Evolutionary conservation across 2,113 vertebrate genomes (phyloP).

Genomic region (Pachycephala philippinensis): DNA sequence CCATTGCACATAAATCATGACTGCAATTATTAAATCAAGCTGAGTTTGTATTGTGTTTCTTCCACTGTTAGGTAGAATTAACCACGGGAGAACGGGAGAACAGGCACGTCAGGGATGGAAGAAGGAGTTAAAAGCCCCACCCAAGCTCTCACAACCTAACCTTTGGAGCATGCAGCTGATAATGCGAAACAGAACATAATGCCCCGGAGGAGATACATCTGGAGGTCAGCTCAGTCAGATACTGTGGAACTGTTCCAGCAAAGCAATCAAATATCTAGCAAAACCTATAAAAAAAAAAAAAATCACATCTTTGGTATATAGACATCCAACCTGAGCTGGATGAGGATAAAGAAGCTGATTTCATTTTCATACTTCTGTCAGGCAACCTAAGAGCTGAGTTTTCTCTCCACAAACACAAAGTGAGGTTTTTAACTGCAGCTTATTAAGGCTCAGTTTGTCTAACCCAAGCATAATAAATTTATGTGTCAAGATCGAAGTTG

Average conservation of each 20-base stretch:
- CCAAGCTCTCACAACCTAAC: constrained; percentile 45
- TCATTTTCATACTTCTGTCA: background rate
- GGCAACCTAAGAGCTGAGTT: background rate
- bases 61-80: background rate
- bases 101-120: background rate
- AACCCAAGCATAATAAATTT: constrained; percentile 56
- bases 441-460: constrained; percentile 51
- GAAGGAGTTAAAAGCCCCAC: constrained; percentile 60
- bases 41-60: background rate
- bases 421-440: constrained; percentile 27
- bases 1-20: background rate
- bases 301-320: constrained; percentile 17
- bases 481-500: constrained; percentile 18
- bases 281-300: constrained; percentile 1
- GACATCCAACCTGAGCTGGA: constrained; percentile 17
- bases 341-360: background rate
- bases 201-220: constrained; percentile 56
- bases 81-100: background rate
- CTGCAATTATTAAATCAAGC: constrained; percentile 43
- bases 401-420: background rate
- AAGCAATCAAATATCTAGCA: constrained; percentile 65
- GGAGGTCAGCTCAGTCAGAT: constrained; percentile 58
- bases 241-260: constrained; percentile 52
- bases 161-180: constrained; percentile 56
- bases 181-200: constrained; percentile 61